Evolutionary conservation across 2,113 vertebrate genomes (phyloP), one percentile per base, ranked within the genome.

Genomic region (Gymnorhina tibicen): DNA sequence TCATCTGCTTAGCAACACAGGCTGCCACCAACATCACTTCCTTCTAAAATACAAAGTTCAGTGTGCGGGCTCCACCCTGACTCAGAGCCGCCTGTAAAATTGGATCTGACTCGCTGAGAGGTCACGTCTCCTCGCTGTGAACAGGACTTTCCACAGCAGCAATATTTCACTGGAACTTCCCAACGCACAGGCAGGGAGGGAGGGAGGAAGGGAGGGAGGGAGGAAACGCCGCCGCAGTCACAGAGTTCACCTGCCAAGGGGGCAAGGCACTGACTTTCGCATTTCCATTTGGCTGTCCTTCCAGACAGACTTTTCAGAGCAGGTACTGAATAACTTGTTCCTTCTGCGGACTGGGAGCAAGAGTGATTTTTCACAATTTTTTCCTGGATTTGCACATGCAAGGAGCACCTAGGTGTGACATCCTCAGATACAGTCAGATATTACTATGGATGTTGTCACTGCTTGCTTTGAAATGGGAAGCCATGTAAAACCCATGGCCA

Each of bases 21-120:
- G 90, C 95, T 66, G 85, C 96, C 89, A 35, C 88, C 91, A 79
- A 16, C 94, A 66, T 72, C 89, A 94, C 92, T 95, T 96, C 93
- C 96, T 95, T 41, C 80, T 92, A 3, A 16, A 42, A 47, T 1
- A 50, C 91, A 87, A 84, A 91, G 93, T 91, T 89, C 92, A 92
- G 56, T 27, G 47, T 21, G 0, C 24, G 33, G 88, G 83, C 94
- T 97, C 93, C 94, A 53, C 95, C 89, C 93, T 96, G 93, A 79
- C 94, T 91, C 93, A 76, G 91, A 87, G 96, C 93, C 8, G 82
- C 93, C 95, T 28, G 46, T 79, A 91, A 94, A 93, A 93, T 82
- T 69, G 91, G 87, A 95, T 89, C 87, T 94, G 93, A 89, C 93
- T 95, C 35, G 66, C 76, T 2, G 16, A 75, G 90, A 96, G 95